Percentiles rank a stretch among this genome's conserved stretches.
phyloP scores from a whole-genome alignment of 2,888 invertebrate species.

The Graphium colonna region DNA sequence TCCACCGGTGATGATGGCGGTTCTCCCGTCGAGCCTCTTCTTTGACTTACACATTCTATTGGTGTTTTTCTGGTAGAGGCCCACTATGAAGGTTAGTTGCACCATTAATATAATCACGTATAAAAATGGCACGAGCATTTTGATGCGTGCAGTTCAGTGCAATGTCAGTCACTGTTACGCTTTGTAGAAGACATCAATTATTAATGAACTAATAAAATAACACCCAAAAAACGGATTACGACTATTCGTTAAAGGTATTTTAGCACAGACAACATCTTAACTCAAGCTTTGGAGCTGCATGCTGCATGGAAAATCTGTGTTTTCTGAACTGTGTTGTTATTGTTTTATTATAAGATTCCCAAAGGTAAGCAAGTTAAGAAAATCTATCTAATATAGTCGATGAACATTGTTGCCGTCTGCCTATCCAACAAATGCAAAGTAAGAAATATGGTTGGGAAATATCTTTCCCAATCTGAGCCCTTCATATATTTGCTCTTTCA shows the following conservation, averaged over 20 bases:
- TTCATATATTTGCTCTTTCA: too few relatives aligned
- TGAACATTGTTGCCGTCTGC: too few relatives aligned
- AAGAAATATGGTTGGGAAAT: too few relatives aligned
- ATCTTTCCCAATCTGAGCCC: too few relatives aligned
- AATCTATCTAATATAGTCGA: too few relatives aligned
- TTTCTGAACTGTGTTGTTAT: neutral
- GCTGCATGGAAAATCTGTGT: neutral
- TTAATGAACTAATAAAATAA: neutral
- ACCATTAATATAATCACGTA: constrained; percentile 20
- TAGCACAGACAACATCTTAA: neutral
- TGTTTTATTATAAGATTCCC: neutral
- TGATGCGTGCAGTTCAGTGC: neutral
- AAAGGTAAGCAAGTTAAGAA: too few relatives aligned
- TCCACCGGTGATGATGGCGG: constrained; percentile 63
- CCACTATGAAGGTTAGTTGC: constrained; percentile 36
- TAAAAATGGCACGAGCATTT: constrained; percentile 26
- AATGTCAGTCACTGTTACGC: neutral
- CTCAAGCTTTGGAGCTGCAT: neutral
- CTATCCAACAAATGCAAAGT: too few relatives aligned
- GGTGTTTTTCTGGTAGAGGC: constrained; percentile 63
- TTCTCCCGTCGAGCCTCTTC: constrained; percentile 54
- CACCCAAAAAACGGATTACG: neutral
- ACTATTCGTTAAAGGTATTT: neutral
- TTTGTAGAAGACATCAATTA: neutral
- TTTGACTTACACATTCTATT: constrained; percentile 63